Evolutionary conservation across 2,797 vertebrate genomes (phyloP), one percentile per base, ranked within the genome.

Genomic region (Sciurus carolinensis): DNA sequence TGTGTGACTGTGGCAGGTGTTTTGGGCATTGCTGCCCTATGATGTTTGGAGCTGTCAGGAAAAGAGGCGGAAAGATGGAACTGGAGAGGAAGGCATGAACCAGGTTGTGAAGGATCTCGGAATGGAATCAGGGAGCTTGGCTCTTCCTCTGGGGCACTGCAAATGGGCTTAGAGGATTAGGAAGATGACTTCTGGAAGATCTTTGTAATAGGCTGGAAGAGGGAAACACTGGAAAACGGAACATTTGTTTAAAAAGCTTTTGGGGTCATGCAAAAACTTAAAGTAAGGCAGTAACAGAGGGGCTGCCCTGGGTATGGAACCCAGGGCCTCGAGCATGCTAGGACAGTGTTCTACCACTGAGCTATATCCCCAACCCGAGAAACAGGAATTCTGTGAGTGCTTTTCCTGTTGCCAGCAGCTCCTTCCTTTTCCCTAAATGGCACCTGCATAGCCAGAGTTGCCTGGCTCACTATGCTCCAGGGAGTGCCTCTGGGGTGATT

Each of bases 391-490:
- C 71, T 36, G 5, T 4, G 42, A 14, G 39, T 3, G 6, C 17
- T 17, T 4, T 57, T 36, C 22, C 44, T 52, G 54, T 15, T 20
- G 28, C 24, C 28, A 36, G 15, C 42, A 47, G 57, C 22, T 5
- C 71, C 67, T 2, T 20, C 14, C 26, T 59, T 44, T 17, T 20
- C 50, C 26, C 14, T 44, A 8, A 47, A 1, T 9, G 52, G n/a
- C 42, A 39, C 0, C 47, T 7, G 54, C 72, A 80, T 72, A 64
- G 30, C 57, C 15, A 1, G 7, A 15, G 15, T 2, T 18, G 20
- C 39, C 8, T 39, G 47, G 30, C 39, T 75, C 28, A 0, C 18
- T 1, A 0, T 0, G 8, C 54, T 76, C 69, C 47, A 0, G 33
- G 22, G n/a, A 3, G 24, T 4, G 5, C 69, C 72, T 30, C 44